phyloP scores from a whole-genome alignment of 1,140 invertebrate genomes.

The Drosophila truncata region DNA sequence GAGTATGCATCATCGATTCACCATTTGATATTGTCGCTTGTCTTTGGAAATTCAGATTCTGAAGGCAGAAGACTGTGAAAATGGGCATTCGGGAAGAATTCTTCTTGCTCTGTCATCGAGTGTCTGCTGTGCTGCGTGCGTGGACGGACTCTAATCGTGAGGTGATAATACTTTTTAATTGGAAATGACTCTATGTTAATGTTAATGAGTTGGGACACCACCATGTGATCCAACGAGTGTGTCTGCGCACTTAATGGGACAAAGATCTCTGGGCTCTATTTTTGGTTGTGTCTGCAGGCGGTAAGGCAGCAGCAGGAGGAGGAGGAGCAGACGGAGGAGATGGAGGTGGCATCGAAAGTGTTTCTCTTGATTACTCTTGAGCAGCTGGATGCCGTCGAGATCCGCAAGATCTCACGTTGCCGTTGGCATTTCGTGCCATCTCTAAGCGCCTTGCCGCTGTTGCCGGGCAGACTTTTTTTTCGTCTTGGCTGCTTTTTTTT shows the following conservation, averaged over 20 bases:
- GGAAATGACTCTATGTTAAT: constrained; percentile 37
- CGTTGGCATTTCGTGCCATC: constrained; percentile 20
- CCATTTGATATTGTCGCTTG: constrained; percentile 66
- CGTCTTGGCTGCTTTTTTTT: constrained; percentile 12
- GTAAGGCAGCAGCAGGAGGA: background rate
- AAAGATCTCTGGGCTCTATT: constrained; percentile 49
- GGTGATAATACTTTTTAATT: constrained; percentile 69
- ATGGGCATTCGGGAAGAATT: constrained; percentile 17
- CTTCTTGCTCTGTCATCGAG: constrained; percentile 1
- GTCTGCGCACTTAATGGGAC: constrained; percentile 37
- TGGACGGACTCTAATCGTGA: constrained; percentile 70
- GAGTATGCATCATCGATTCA: constrained; percentile 24
- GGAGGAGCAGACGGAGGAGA: constrained; percentile 7
- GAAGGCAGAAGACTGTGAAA: constrained; percentile 4
- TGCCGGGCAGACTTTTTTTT: constrained; percentile 60
- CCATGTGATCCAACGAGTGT: constrained; percentile 20
- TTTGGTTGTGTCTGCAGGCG: constrained; percentile 46
- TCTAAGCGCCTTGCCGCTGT: constrained; percentile 50
- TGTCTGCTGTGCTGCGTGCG: constrained; percentile 10
- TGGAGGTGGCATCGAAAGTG: constrained; percentile 46
- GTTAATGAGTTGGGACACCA: constrained; percentile 25
- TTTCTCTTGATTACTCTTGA: constrained; percentile 42
- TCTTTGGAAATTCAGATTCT: constrained; percentile 56
- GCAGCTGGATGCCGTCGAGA: constrained; percentile 39
- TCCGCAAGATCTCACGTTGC: constrained; percentile 17